Evolutionary conservation across 2,797 vertebrate genomes (phyloP), one percentile per base, ranked within the genome.

Genomic region (Sebastes elongatus): DNA sequence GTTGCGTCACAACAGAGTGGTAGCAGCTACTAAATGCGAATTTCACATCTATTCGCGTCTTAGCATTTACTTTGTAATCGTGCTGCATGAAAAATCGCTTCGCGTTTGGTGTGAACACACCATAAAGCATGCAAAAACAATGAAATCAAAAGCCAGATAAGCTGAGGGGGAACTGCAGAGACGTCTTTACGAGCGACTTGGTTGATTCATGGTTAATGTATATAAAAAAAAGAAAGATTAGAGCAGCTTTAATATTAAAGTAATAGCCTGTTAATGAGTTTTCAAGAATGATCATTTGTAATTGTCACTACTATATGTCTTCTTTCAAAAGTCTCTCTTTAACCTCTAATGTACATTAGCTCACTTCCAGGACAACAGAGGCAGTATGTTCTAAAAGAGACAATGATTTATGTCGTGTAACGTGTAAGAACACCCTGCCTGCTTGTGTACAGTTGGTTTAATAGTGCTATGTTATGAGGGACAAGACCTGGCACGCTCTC

Each of bases 401-500:
- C 2, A 2, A 3, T 76, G 73, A 75, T 79, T 78, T 81, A 80
- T 76, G 75, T 30, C 5, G 2, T 16, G 5, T 60, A 62, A 59
- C 53, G 9, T 76, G 82, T 74, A 52, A 82, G 78, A 83, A 81
- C 78, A 33, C 14, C 52, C 53, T 4, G 3, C 70, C 46, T 52
- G 49, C 49, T 74, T 82, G 55, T 86, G 80, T 78, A 74, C 64
- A 64, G 3, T 74, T 13, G 55, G 57, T 78, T 84, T 84, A 74
- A 83, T 55, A 38, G 65, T 11, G 30, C 27, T 4, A 52, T 55
- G 35, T 66, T 72, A 42, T 28, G 38, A 46, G 71, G 70, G 73
- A 79, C 86, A 84, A 88, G 90, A 73, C 72, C 18, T 0, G 69
- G 53, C 92, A 82, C 2, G 91, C 62, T 65, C 7, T 16, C 10